Base-by-base conservation (phyloP, 2,113 vertebrate genomes). In the Onychorhynchus coronatus region DNA sequence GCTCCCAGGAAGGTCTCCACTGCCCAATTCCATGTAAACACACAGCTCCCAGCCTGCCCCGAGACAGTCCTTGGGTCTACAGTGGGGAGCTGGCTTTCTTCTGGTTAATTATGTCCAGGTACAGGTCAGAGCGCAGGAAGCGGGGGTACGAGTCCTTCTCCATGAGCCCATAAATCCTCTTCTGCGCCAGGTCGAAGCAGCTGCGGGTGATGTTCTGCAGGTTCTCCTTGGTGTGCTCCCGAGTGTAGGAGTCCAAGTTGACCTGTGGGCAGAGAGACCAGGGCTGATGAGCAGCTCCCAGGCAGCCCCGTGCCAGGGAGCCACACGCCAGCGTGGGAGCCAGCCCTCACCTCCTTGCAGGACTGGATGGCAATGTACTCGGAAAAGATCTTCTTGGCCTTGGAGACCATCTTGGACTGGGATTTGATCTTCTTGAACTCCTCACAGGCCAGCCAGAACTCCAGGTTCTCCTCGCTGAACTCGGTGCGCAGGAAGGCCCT, bases 121-220 rank as follows among this genome's bases (percentile, higher is more conserved):
- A 99, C 79, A 99, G 98, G 97, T 99, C 99, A 8, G 99, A 99
- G 96, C 99, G 99, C 65, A 99, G 98, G 97, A 99, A 99, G 55
- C 99, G 99, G 6, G 99, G 99, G 80, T 99, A 99, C 5, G 99
- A 99, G 98, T 99, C 99, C 95, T 99, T 99, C 97, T 99, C 99
- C 99, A 99, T 99, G 65, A 99, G 98, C 83, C 99, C 99, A 0
- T 99, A 99, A 98, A 99, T 99, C 97, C 99, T 98, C 95, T 99
- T 98, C 98, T 99, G 99, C 0, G 99, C 99, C 14, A 99, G 98
- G 89, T 99, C 99, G 0, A 99, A 99, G 98, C 99, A 99, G 97
- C 98, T 98, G 70, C 98, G 98, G 2, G 98, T 99, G 96, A 99
- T 98, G 74, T 98, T 99, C 98, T 99, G 99, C 92, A 99, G 97